Conservation (phyloP, 1,140 invertebrate species). For the Pemphigus obesinymphae region DNA sequence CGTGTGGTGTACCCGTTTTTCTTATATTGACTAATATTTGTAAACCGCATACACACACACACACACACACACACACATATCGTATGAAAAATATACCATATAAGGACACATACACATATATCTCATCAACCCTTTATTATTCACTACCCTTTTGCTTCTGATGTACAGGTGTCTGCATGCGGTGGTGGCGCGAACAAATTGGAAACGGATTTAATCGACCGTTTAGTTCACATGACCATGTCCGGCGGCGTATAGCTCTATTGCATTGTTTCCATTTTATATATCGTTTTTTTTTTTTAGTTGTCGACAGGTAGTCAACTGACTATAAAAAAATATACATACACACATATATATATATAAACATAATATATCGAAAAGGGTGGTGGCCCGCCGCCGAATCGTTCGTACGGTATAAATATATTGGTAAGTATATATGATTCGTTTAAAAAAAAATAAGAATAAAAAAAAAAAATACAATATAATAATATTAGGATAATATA, state of each 20-base stretch:
- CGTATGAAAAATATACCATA: neutral
- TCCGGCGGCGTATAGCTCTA: neutral
- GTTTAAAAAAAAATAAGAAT: too few species aligned
- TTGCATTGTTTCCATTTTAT: too few species aligned
- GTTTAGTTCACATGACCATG: constrained; percentile 19
- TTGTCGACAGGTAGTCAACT: neutral
- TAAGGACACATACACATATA: neutral
- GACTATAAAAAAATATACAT: too few species aligned
- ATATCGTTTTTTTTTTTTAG: neutral
- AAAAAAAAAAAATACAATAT: too few species aligned
- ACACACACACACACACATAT: neutral
- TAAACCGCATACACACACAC: neutral
- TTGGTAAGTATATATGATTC: too few species aligned
- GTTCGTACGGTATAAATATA: too few species aligned
- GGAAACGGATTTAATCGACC: constrained; percentile 29
- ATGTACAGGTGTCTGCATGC: constrained; percentile 22
- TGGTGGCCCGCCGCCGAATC: too few species aligned
- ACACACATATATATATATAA: too few species aligned
- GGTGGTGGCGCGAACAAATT: neutral
- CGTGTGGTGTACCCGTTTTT: too few species aligned
- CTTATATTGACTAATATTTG: neutral
- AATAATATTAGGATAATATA: too few species aligned
- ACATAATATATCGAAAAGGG: too few species aligned
- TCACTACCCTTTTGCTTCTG: neutral
- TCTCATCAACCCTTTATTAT: neutral